Conservation (phyloP, 2,888 invertebrate genomes). For the Nymphalis polychloros region DNA sequence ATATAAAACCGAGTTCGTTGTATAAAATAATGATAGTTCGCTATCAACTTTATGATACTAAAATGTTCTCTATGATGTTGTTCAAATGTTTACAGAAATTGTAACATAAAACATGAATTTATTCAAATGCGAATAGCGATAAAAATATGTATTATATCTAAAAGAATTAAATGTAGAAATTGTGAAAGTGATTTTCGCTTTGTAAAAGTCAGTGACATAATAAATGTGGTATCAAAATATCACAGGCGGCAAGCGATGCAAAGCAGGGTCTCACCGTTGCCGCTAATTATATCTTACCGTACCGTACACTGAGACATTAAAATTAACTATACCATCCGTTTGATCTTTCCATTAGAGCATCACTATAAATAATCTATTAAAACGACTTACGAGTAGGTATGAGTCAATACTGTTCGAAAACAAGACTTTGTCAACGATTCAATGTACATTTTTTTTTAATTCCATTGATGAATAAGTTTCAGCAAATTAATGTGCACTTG, state of each 20-base stretch:
- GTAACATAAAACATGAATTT: too few species aligned
- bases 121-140: too few species aligned
- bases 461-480: neutral
- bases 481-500: too few species aligned
- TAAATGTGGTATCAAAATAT: conserved; percentile 75
- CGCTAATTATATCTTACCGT: conserved; percentile 79
- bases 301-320: conserved; percentile 77
- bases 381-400: conserved; percentile 61
- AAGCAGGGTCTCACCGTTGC: conserved; percentile 63
- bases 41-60: conserved; percentile 5
- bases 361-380: conserved; percentile 74
- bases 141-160: neutral
- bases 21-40: neutral
- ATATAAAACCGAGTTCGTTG: conserved; percentile 18
- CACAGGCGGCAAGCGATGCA: conserved; percentile 55
- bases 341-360: conserved; percentile 80
- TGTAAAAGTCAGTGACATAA: conserved; percentile 62
- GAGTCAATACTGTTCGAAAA: conserved; percentile 56
- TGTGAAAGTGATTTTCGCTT: conserved; percentile 20
- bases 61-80: neutral
- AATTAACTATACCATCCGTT: conserved; percentile 77
- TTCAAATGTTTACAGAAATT: neutral
- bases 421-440: conserved; percentile 16
- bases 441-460: neutral
- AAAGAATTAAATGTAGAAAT: conserved; percentile 7